phyloP scores from a whole-genome alignment of 2,888 invertebrate genomes.

The Cheilosia vulpina region DNA sequence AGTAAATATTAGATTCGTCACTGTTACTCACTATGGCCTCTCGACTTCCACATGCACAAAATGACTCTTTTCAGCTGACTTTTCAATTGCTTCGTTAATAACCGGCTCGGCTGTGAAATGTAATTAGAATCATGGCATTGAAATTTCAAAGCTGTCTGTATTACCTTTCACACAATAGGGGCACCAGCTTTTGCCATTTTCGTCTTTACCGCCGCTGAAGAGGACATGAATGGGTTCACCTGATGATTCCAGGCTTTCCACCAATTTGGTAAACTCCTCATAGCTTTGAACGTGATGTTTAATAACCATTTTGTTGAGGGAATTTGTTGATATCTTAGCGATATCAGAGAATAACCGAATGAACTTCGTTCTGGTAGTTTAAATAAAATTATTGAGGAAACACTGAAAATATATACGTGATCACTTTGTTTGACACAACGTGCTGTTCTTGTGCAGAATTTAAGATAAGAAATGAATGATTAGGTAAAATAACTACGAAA shows the following conservation, averaged over 20 bases:
- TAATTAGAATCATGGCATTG: background rate
- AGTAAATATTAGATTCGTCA: background rate
- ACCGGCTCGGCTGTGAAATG: conserved; percentile 89
- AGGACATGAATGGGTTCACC: conserved; percentile 82
- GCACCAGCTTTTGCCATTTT: conserved; percentile 93
- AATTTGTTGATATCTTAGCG: conserved; percentile 63
- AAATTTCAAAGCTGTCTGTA: conserved; percentile 31
- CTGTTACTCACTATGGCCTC: conserved; percentile 87
- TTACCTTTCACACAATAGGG: conserved; percentile 93
- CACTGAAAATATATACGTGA: background rate
- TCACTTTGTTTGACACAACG: background rate
- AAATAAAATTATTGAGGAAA: background rate
- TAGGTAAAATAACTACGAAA: too few species aligned
- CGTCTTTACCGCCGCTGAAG: conserved; percentile 83
- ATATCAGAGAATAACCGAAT: conserved; percentile 67
- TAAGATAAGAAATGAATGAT: conserved; percentile 15
- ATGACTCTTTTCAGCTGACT: conserved; percentile 86
- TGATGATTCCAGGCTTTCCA: conserved; percentile 80
- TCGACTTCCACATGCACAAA: conserved; percentile 92
- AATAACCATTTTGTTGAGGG: conserved; percentile 80
- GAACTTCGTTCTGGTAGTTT: conserved; percentile 52
- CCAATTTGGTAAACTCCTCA: conserved; percentile 83
- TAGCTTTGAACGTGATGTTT: conserved; percentile 83
- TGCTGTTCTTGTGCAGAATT: background rate
- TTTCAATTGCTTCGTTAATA: conserved; percentile 87